phyloP scores from a whole-genome alignment of 2,113 vertebrate species.

The Rhabdomys dilectus region DNA sequence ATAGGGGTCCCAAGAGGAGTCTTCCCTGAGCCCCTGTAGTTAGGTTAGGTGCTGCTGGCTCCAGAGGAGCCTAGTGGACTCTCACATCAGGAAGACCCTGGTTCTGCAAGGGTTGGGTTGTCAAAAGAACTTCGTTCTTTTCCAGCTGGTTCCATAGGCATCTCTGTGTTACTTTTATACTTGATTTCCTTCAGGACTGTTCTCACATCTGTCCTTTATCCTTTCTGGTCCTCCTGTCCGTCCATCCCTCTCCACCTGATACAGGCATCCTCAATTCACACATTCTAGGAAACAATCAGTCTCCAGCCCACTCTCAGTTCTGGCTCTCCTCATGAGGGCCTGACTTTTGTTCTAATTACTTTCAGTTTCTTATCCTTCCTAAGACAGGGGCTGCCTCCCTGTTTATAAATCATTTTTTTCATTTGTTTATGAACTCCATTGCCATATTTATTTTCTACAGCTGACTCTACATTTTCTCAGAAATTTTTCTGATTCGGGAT shows the following conservation, averaged over 20 bases:
- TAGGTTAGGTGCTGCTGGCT: not conserved
- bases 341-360: not conserved
- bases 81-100: not conserved
- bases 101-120: not conserved
- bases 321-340: not conserved
- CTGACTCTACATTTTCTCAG: not conserved
- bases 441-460: not conserved
- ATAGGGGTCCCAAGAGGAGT: not conserved
- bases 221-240: not conserved
- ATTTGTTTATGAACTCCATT: not conserved
- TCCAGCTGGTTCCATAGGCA: not conserved
- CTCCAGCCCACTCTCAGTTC: not conserved
- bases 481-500: not conserved
- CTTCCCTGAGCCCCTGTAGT: not conserved
- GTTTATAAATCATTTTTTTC: slow-evolving; percentile 11
- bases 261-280: not conserved
- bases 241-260: not conserved
- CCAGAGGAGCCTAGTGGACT: not conserved
- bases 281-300: not conserved
- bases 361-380: not conserved
- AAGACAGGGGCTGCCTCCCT: not conserved
- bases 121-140: not conserved
- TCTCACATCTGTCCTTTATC: not conserved
- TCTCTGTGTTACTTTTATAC: not conserved
- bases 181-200: not conserved